Base-by-base conservation (phyloP, 23 tunicate genomes). In the Trididemnum nubilum region DNA sequence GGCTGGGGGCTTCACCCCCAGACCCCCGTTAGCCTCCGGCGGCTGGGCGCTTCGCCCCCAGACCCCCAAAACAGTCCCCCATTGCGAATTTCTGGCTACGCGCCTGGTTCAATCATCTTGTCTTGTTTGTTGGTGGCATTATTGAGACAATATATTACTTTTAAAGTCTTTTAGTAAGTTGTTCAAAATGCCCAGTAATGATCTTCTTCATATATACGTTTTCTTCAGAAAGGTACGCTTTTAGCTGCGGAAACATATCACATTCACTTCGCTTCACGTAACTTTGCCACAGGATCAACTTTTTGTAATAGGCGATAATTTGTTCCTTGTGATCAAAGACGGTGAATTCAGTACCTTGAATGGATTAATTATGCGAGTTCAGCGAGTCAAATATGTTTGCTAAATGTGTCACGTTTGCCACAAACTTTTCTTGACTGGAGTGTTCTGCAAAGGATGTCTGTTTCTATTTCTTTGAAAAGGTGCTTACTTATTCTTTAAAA, bases 301-400 rank as follows among this genome's bases (percentile, higher is more conserved):
- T 77, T 77, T 54, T 77, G 81, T 77, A 77, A 36, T 51, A 77
- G 12, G 64, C 79, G 38, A 65, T 35, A 71, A 71, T 25, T 72
- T 83, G 72, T 4, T 79, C 80, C 34, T 52, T 34, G 67, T 77
- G 81, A 54, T 77, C 81, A 77, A 83, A 72, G 7, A 83, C 51
- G 21, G 86, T 83, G 51, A 83, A 83, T 4, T 71, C 86, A 72
- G 86, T 5, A 72, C 80, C 80, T 57, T 83, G 86, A 70, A 72
- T 83, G 31, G 86, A 83, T 83, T 54, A 24, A 59, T 83, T 83
- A 49, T 51, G 54, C 39, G 33, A 67, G 77, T 81, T 81, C 77
- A 81, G 38, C 23, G 77, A 81, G 54, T 81, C 65, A 83, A 83
- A 83, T 83, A 72, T 72, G 77, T 83, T 52, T 57, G 86, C 79